phyloP scores from a whole-genome alignment of 2,113 vertebrate species.

The Martes martes region DNA sequence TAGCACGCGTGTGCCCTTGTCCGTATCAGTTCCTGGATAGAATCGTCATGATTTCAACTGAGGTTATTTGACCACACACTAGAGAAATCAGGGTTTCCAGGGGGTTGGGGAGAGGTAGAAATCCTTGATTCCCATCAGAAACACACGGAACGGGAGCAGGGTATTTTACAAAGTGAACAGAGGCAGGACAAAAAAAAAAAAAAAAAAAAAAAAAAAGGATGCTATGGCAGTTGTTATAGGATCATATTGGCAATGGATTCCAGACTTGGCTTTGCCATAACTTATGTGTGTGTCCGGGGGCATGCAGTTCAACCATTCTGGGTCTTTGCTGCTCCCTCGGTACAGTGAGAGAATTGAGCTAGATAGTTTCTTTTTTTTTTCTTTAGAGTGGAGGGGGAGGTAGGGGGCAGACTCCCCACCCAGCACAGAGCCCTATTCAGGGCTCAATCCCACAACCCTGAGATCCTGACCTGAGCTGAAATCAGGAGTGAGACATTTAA shows the following conservation, averaged over 20 bases:
- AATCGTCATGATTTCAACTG: not conserved
- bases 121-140: not conserved
- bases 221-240: not conserved
- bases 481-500: not conserved
- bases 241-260: not conserved
- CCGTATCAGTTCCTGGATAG: not conserved
- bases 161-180: not conserved
- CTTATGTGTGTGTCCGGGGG: rapidly evolving
- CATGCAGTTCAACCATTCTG: rapidly evolving
- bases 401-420: not conserved
- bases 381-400: not conserved
- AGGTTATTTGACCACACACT: not conserved
- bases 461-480: not conserved
- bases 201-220: not conserved
- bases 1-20: rapidly evolving
- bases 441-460: not conserved
- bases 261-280: not conserved
- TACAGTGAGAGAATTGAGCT: not conserved
- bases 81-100: not conserved
- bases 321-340: not conserved
- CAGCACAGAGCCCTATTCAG: not conserved
- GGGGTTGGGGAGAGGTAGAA: too few relatives aligned
- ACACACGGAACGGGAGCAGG: not conserved
- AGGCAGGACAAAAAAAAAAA: rapidly evolving
- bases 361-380: not conserved